These are phyloP conservation scores for Aquatica leii DNA, from an alignment of 2,888 invertebrate species.

Conservation along the genomic window DNA sequence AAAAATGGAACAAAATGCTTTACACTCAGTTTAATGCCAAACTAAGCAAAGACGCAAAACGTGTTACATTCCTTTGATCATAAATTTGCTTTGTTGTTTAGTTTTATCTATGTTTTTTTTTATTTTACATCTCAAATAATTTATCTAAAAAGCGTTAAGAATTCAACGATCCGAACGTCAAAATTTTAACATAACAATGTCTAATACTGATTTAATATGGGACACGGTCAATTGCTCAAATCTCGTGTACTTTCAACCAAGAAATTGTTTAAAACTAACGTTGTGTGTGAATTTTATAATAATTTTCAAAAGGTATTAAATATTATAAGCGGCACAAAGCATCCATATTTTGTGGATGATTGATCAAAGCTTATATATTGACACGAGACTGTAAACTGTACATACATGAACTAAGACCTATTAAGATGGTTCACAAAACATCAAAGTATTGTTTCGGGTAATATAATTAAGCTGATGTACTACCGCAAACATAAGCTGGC, in stretches of 20 bases:
- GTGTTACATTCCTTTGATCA: conserved; percentile 24
- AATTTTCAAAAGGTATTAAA: conserved; percentile 36
- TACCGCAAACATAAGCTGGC: conserved; percentile 42
- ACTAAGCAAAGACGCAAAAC: conserved; percentile 25
- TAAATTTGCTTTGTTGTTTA: conserved; percentile 23
- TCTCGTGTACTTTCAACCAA: conserved; percentile 35
- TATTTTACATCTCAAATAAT: conserved; percentile 20
- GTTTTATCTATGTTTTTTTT: conserved; percentile 22
- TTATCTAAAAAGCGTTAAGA: conserved; percentile 31
- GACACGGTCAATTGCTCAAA: conserved; percentile 29
- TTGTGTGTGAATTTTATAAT: conserved; percentile 33
- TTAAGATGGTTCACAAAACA: conserved; percentile 48
- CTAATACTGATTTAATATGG: conserved; percentile 19
- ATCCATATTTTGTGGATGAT: conserved; percentile 17
- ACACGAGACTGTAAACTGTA: conserved; percentile 27
- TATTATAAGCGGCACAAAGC: conserved; percentile 29
- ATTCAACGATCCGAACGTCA: conserved; percentile 28
- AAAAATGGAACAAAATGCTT: not conserved
- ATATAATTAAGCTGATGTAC: conserved; percentile 41
- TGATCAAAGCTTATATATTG: conserved; percentile 32
- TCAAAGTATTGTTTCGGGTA: conserved; percentile 47
- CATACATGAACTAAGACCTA: conserved; percentile 43
- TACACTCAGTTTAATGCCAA: conserved; percentile 19
- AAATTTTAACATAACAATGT: conserved; percentile 25
- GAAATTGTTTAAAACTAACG: conserved; percentile 35